A percentile compares a stretch with the other conserved stretches of the same genome.
Conservation (phyloP, 2,113 vertebrate genomes). For the Dicrurus megarhynchus region DNA sequence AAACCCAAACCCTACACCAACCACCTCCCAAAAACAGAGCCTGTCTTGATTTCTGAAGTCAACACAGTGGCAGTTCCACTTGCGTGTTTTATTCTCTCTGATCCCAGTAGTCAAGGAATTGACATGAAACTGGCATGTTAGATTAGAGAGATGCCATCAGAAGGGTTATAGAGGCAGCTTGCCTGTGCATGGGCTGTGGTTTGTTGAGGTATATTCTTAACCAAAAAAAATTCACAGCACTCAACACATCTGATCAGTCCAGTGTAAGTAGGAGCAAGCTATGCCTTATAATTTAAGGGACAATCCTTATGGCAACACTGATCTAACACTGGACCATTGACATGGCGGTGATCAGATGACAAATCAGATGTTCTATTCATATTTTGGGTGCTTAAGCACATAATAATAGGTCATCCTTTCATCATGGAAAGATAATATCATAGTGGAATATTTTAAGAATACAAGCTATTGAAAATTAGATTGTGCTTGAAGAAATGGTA, state of each 20-base stretch:
- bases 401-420: background rate
- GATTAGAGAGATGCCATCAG: background rate
- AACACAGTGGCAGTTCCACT: background rate
- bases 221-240: background rate
- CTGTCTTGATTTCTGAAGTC: background rate
- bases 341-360: background rate
- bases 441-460: background rate
- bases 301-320: background rate
- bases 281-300: background rate
- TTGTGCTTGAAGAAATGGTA: background rate
- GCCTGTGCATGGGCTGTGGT: fast-evolving
- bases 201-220: background rate
- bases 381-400: background rate
- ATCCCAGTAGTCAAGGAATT: background rate
- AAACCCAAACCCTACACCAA: too few relatives aligned
- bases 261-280: background rate
- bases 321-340: background rate
- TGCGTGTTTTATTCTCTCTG: background rate
- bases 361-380: background rate
- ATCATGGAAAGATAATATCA: background rate
- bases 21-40: fast-evolving
- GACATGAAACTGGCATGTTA: background rate
- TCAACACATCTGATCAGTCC: background rate
- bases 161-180: background rate
- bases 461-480: background rate